Conservation (phyloP, 2,797 vertebrate genomes). For the Acrocephalus scirpaceus region DNA sequence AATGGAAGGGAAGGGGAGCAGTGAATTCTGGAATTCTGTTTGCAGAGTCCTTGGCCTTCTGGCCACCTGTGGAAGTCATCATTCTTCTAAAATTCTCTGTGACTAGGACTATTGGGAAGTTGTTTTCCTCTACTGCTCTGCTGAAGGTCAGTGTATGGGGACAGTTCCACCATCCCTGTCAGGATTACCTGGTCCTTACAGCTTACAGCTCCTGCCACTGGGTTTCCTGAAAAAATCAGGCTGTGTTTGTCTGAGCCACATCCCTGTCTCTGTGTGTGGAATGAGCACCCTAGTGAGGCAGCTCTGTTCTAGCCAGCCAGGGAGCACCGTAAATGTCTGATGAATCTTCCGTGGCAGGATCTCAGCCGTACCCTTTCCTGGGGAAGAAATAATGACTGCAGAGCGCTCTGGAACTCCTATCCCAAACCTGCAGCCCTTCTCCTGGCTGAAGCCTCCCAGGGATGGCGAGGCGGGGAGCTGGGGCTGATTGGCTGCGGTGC, state of each 20-base stretch:
- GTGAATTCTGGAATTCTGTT: not conserved
- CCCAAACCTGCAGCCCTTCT: not conserved
- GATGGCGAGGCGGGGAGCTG: not conserved
- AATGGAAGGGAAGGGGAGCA: not conserved
- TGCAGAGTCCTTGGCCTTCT: not conserved
- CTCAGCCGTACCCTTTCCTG: not conserved
- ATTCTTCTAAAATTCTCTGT: not conserved
- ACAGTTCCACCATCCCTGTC: not conserved
- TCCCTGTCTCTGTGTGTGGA: not conserved
- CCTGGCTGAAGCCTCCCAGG: not conserved
- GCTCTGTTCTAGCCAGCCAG: not conserved
- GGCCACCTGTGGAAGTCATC: not conserved
- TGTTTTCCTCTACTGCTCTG: not conserved
- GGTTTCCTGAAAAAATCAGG: not conserved
- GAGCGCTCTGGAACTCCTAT: not conserved
- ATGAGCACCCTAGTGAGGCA: not conserved
- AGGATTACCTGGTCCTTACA: not conserved
- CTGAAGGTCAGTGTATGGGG: not conserved
- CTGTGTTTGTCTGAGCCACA: rapidly evolving
- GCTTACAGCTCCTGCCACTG: not conserved
- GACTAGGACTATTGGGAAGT: not conserved
- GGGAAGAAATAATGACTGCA: not conserved
- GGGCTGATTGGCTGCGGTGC: not conserved
- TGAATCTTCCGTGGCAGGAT: not conserved
- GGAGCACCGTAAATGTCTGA: not conserved